Percentiles rank a stretch among this genome's conserved stretches.
Conservation (phyloP, 2,888 invertebrate species). For the Antheraea assamensis region DNA sequence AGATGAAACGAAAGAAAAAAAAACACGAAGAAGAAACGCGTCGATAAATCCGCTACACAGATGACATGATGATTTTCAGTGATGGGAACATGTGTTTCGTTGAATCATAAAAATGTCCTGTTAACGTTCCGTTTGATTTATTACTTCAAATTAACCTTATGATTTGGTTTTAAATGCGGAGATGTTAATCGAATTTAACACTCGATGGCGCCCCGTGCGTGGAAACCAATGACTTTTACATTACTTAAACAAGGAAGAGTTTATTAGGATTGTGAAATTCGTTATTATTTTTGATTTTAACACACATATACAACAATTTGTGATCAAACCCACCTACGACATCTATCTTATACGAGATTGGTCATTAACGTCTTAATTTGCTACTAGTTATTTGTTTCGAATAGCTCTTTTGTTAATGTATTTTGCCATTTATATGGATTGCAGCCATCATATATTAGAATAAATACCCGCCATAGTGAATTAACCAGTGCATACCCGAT, state of each 20-base stretch:
- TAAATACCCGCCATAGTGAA: too few species aligned
- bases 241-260: neutral
- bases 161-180: neutral
- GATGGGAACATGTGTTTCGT: neutral
- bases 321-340: too few species aligned
- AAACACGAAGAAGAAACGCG: neutral
- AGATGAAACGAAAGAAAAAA: neutral
- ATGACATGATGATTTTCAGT: neutral
- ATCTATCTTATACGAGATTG: too few species aligned
- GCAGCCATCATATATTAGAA: too few species aligned
- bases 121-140: conserved; percentile 3
- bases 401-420: too few species aligned
- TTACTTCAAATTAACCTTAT: neutral
- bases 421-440: too few species aligned
- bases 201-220: neutral
- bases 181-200: conserved; percentile 1
- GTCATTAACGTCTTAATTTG: too few species aligned
- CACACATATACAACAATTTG: too few species aligned
- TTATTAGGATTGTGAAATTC: neutral
- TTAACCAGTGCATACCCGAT: too few species aligned
- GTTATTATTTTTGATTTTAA: neutral
- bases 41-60: neutral
- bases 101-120: neutral
- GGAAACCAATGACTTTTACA: neutral
- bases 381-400: too few species aligned